Evolutionary conservation across 37 sponge, comb jelly and placozoan species (phyloP).

Genomic region (Corticium candelabrum): DNA sequence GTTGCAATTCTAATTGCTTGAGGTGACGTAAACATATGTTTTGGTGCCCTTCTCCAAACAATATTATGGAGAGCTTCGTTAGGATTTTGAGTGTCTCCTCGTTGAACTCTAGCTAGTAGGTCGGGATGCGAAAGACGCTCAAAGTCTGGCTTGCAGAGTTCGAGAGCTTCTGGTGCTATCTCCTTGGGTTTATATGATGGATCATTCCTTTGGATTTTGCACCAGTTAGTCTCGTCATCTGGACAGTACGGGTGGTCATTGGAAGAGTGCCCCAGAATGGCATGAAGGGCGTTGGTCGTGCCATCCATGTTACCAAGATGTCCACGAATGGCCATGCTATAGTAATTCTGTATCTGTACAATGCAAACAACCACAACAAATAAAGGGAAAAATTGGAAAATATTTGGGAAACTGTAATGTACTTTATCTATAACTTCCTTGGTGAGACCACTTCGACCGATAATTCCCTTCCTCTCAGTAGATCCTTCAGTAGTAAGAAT

Average conservation of each 20-base stretch:
- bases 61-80: not conserved
- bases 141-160: too few species aligned
- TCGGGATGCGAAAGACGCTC: not conserved
- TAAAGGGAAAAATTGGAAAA: too few species aligned
- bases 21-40: not conserved
- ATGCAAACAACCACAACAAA: too few species aligned
- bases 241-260: not conserved
- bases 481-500: not conserved
- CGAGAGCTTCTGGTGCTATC: too few species aligned
- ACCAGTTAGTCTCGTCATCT: not conserved
- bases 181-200: too few species aligned
- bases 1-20: not conserved
- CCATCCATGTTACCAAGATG: too few species aligned
- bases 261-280: too few species aligned
- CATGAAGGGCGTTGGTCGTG: too few species aligned
- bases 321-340: too few species aligned
- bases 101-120: not conserved
- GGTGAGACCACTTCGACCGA: not conserved
- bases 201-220: not conserved
- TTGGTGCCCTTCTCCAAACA: not conserved
- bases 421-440: not conserved
- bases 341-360: too few species aligned
- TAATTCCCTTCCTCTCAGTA: not conserved
- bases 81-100: not conserved
- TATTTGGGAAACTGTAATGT: too few species aligned